Conservation (phyloP, 2,797 vertebrate species). For the Micropoecilia bifurca region DNA sequence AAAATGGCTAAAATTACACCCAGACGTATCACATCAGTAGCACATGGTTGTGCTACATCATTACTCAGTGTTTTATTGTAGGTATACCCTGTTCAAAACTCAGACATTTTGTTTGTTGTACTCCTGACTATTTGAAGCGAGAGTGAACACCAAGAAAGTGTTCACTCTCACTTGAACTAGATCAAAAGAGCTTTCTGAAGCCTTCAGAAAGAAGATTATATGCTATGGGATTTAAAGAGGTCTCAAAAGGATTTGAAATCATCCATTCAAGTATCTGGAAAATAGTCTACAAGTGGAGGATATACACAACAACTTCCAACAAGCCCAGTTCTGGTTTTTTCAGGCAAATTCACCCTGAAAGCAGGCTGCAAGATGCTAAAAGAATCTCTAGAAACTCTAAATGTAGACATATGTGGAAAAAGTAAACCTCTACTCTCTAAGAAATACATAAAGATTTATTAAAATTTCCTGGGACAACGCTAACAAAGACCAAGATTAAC, state of each 20-base stretch:
- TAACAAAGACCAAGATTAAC: neutral
- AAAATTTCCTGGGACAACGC: neutral
- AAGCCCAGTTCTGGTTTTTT: neutral
- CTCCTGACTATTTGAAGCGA: neutral
- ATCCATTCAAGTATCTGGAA: neutral
- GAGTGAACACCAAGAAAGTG: neutral
- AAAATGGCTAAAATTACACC: neutral
- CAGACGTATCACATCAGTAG: neutral
- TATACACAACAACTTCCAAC: neutral
- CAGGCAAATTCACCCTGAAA: neutral
- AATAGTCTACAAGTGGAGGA: neutral
- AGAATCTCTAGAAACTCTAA: neutral
- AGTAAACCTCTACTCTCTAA: neutral
- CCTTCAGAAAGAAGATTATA: neutral
- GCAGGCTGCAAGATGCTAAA: neutral
- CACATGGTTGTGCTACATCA: neutral
- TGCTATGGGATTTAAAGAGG: neutral
- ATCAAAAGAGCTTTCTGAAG: neutral
- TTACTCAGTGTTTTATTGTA: neutral
- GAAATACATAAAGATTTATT: neutral
- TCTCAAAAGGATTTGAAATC: conserved; percentile 1
- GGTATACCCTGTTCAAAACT: neutral
- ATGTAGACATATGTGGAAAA: neutral
- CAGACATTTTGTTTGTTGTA: neutral
- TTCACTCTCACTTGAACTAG: too few species aligned